Evolutionary conservation across 92 coral and sea anemone genomes (phyloP).

Genomic region (Virgularia gustaviana): DNA sequence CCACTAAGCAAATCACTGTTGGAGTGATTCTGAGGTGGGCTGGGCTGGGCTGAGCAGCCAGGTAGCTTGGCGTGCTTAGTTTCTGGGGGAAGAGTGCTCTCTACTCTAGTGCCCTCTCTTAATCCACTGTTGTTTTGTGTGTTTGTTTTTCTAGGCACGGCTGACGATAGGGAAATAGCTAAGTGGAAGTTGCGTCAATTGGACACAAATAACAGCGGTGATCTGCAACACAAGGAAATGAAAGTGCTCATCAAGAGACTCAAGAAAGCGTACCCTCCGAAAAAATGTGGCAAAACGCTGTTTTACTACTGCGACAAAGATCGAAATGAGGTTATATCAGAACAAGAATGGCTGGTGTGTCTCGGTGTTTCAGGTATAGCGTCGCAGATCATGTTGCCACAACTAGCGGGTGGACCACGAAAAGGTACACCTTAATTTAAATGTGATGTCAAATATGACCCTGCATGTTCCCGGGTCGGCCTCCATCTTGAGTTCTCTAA

Average conservation of each 20-base stretch:
- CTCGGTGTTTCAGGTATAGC: slow-evolving; percentile 84
- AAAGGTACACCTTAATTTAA: no score
- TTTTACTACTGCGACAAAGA: slow-evolving; percentile 76
- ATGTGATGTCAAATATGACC: no score
- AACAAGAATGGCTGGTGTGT: slow-evolving; percentile 83
- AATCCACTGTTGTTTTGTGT: neutral
- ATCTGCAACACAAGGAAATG: slow-evolving; percentile 63
- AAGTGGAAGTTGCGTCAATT: slow-evolving; percentile 81
- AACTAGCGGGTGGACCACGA: no score
- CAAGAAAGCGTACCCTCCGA: slow-evolving; percentile 70
- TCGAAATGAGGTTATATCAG: slow-evolving; percentile 59
- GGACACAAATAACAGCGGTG: slow-evolving; percentile 67
- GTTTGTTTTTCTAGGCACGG: slow-evolving; percentile 9
- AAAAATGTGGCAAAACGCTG: slow-evolving; percentile 89
- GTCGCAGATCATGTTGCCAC: no score
- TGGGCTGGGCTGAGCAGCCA: no score
- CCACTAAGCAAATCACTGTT: no score
- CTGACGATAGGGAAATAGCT: slow-evolving; percentile 40
- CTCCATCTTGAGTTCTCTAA: no score
- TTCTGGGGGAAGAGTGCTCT: no score
- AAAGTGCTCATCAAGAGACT: slow-evolving; percentile 64
- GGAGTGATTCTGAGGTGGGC: no score
- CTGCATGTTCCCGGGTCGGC: no score
- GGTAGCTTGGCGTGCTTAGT: no score
- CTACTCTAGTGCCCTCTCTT: no score